These are phyloP conservation scores for Melanocharis versteri DNA, from an alignment of 2,113 vertebrate genomes.

Conservation along the genomic window DNA sequence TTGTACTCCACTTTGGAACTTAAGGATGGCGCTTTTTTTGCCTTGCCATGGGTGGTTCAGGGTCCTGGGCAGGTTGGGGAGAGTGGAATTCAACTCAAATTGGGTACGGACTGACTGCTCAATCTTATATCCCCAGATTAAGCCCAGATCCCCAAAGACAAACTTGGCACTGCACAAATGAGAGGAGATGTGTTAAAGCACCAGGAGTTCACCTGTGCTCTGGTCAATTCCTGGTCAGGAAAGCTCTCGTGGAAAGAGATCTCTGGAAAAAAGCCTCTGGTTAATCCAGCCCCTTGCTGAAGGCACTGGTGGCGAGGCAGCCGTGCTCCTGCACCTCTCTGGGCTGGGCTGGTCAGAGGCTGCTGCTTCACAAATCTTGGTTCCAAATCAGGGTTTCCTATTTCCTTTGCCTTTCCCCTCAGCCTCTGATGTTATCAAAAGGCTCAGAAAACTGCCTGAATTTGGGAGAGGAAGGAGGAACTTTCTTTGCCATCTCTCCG, in stretches of 20 bases:
- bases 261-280: background rate
- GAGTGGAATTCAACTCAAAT: background rate
- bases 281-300: background rate
- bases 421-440: background rate
- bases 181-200: background rate
- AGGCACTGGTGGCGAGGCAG: background rate
- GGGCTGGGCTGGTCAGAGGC: background rate
- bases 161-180: background rate
- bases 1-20: background rate
- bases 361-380: background rate
- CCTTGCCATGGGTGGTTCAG: background rate
- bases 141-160: background rate
- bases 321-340: rapidly evolving
- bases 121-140: background rate
- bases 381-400: background rate
- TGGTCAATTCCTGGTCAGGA: background rate
- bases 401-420: background rate
- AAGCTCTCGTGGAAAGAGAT: background rate
- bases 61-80: background rate
- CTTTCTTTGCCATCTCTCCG: background rate
- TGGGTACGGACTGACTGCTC: background rate
- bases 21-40: background rate
- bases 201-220: background rate
- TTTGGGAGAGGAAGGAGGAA: background rate
- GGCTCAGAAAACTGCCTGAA: background rate